Evolutionary conservation across 2,113 vertebrate genomes (phyloP).

Genomic region (Phoxinus phoxinus): DNA sequence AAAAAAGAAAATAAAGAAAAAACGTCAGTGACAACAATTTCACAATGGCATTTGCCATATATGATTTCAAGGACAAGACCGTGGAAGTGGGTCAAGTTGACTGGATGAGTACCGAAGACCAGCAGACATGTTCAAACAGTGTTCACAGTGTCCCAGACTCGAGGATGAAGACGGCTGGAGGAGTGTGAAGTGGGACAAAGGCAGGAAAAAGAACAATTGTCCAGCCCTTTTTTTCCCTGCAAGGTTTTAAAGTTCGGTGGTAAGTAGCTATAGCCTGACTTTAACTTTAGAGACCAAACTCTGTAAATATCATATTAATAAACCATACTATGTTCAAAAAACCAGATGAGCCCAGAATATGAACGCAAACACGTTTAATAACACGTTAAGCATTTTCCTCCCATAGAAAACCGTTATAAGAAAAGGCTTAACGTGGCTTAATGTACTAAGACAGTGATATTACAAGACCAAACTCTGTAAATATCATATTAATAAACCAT

Average conservation of each 20-base stretch:
- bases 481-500: no score
- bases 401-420: no score
- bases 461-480: no score
- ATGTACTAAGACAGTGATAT: no score
- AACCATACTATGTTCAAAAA: no score
- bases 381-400: no score
- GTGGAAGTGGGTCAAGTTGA: not conserved
- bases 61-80: not conserved
- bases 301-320: no score
- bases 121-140: not conserved
- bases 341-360: no score
- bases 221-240: conserved; percentile 1
- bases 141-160: not conserved
- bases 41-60: conserved; percentile 10
- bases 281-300: no score
- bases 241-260: not conserved
- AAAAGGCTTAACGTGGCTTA: no score
- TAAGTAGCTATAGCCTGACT: no score
- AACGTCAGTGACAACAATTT: not conserved
- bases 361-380: no score
- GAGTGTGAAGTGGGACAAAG: not conserved
- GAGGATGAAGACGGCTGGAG: not conserved
- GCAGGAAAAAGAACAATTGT: not conserved
- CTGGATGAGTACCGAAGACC: conserved; percentile 9
- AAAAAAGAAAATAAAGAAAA: not conserved